These are phyloP conservation scores for Drosophila mauritiana DNA, from an alignment of 1,140 invertebrate species.

Conservation along the genomic window DNA sequence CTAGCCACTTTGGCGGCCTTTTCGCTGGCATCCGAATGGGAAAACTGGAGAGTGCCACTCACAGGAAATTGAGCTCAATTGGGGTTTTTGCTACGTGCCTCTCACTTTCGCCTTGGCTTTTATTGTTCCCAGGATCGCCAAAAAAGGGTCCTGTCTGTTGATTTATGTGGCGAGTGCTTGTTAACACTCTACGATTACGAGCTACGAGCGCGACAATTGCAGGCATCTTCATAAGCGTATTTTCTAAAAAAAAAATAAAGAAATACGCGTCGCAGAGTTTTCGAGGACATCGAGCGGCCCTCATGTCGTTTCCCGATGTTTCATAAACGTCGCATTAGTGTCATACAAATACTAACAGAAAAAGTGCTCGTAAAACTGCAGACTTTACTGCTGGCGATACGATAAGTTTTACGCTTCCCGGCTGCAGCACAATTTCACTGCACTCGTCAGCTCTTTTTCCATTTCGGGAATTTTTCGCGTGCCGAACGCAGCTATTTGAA, in stretches of 20 bases:
- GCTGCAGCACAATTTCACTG: slow-evolving; percentile 58
- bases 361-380: slow-evolving; percentile 73
- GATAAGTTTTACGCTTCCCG: slow-evolving; percentile 35
- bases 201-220: slow-evolving; percentile 55
- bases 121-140: slow-evolving; percentile 22
- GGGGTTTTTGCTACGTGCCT: slow-evolving; percentile 63
- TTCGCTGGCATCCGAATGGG: slow-evolving; percentile 11
- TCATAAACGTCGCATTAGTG: slow-evolving; percentile 80
- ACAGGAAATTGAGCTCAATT: slow-evolving; percentile 63
- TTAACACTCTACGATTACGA: slow-evolving; percentile 50
- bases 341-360: slow-evolving; percentile 54
- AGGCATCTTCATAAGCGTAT: slow-evolving; percentile 48
- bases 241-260: slow-evolving; percentile 9
- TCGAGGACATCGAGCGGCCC: slow-evolving; percentile 13
- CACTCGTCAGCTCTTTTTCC: slow-evolving; percentile 67
- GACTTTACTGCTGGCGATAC: slow-evolving; percentile 64
- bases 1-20: slow-evolving; percentile 56
- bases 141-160: slow-evolving; percentile 43
- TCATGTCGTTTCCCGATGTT: slow-evolving; percentile 56
- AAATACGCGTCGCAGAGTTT: slow-evolving; percentile 16
- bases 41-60: slow-evolving; percentile 40
- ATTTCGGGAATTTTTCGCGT: slow-evolving; percentile 10
- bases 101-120: slow-evolving; percentile 25
- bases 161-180: slow-evolving; percentile 70
- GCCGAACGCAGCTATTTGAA: slow-evolving; percentile 60